Evolutionary conservation across 2,797 vertebrate species (phyloP).

Genomic region (Vultur gryphus): DNA sequence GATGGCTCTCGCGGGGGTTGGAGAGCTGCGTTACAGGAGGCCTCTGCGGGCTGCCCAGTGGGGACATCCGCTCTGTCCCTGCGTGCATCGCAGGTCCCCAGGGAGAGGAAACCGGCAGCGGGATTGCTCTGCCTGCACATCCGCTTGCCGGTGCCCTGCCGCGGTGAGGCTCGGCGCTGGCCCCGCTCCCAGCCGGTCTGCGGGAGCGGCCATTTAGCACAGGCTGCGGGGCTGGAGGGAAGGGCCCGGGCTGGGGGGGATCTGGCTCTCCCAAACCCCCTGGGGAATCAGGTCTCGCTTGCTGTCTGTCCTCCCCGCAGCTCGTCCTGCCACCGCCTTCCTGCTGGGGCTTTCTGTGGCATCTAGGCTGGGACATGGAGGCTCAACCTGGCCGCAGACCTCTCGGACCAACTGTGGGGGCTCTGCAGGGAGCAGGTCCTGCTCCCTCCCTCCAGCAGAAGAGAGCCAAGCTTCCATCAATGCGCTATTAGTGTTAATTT

Average conservation of each 20-base stretch:
- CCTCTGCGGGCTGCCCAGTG: not conserved
- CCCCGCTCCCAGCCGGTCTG: not conserved
- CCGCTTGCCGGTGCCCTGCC: not conserved
- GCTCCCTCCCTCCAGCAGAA: not conserved
- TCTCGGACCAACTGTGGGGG: fast-evolving
- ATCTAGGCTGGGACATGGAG: not conserved
- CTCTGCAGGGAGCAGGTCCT: not conserved
- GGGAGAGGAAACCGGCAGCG: not conserved
- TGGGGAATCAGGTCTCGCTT: not conserved
- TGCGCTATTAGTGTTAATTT: not conserved
- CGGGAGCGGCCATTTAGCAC: fast-evolving
- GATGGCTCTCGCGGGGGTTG: not conserved
- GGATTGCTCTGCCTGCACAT: not conserved
- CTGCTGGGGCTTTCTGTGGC: not conserved
- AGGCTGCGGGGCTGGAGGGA: not conserved
- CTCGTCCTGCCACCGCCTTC: not conserved
- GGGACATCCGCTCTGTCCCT: not conserved
- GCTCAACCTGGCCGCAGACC: not conserved
- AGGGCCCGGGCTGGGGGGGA: not conserved
- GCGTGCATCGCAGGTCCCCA: not conserved
- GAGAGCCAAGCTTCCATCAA: not conserved
- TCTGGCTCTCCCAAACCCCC: not conserved
- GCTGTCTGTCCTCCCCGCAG: not conserved
- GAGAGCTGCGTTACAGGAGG: not conserved
- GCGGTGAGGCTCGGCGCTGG: fast-evolving